A percentile compares a stretch with the other conserved stretches of the same genome.
Evolutionary conservation across 2,797 vertebrate species (phyloP).

Genomic region (Vireo griseus): DNA sequence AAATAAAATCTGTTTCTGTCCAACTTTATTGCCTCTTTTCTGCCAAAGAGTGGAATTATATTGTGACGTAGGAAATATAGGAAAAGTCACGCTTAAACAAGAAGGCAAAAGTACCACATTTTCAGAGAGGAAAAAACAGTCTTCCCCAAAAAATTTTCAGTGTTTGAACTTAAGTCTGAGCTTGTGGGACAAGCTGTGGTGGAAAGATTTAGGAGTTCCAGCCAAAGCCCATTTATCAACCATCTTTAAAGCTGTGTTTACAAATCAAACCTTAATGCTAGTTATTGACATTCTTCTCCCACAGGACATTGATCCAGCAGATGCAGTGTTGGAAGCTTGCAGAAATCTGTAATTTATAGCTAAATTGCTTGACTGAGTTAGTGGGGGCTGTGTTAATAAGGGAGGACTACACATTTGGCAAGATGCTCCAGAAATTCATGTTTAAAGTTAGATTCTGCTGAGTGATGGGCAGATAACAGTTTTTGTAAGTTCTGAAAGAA

Average conservation of each 20-base stretch:
- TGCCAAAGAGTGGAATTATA: not conserved
- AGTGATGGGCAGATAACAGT: not conserved
- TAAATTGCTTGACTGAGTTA: not conserved
- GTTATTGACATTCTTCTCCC: slow-evolving; percentile 7
- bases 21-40: not conserved
- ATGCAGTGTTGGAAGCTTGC: not conserved
- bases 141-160: not conserved
- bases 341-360: slow-evolving; percentile 11
- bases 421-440: not conserved
- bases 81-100: not conserved
- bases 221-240: not conserved
- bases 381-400: not conserved
- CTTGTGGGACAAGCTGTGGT: not conserved
- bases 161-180: not conserved
- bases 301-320: not conserved
- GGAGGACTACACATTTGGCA: not conserved
- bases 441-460: not conserved
- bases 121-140: not conserved
- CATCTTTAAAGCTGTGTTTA: not conserved
- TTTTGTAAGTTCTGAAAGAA: not conserved
- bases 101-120: not conserved
- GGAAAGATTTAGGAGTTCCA: not conserved
- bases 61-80: not conserved
- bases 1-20: not conserved
- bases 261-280: not conserved